Base-by-base conservation (phyloP, 2,113 vertebrate genomes). In the Aspiorhynchus laticeps region DNA sequence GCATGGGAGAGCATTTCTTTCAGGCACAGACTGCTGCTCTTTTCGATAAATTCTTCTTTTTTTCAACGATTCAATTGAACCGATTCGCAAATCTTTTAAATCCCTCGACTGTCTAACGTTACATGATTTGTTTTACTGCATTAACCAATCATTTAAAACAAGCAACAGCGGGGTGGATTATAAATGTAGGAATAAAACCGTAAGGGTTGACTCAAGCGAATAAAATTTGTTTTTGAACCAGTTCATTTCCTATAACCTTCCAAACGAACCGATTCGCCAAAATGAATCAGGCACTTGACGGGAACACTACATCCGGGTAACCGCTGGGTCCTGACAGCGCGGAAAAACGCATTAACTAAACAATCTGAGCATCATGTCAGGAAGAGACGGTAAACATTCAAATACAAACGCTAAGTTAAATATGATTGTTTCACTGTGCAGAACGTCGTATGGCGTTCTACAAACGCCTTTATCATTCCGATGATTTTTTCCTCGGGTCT, bases 321-420 rank as follows among this genome's bases (percentile, higher is more conserved):
- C 17, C 9, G 41, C 26, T 26, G 56, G 56, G 71, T 79, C 51
- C 31, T 79, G 21, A 74, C 80, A 84, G 90, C 80, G 91, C 89
- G 88, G 86, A 89, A 31, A 38, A 59, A 19, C 14, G 26, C 67
- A 21, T 90, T 85, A 85, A 36, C 69, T 5, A 10, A 41, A 74
- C 21, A 84, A 56, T 69, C 15, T 9, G 69, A 61, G 17, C 46
- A 88, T 82, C n/a, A 96, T 96, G 95, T 96, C 95, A 77, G 94
- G 95, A 56, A 95, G 95, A 91, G 95, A 96, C 87, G 95, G 95
- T 96, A 83, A 91, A 90, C 4, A 9, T 24, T 15, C 0, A 15
- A 59, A 36, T 53, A 0, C 33, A 0, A 3, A 71, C 61, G 65
- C 0, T 33, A 26, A 1, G 65, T 0, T 33, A 26, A 1, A 10